Conservation (phyloP, 2,888 invertebrate genomes). For the Penaeus monodon region DNA sequence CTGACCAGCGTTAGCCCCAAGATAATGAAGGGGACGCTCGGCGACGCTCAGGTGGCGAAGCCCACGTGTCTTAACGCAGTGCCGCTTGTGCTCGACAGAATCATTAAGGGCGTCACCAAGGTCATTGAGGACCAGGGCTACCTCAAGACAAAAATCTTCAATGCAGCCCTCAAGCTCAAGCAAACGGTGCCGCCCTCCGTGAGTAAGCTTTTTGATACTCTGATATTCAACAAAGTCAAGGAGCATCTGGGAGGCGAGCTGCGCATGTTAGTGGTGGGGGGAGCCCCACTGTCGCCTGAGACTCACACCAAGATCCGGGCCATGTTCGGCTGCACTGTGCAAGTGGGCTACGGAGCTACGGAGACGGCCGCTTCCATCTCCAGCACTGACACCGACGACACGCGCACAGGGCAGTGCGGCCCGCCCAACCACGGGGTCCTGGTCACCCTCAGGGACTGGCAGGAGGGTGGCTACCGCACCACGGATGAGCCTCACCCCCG, state of each 20-base stretch:
- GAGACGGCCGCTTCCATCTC: conserved; percentile 94
- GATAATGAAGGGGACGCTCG: conserved; percentile 93
- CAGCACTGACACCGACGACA: conserved; percentile 73
- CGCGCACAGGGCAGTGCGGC: conserved; percentile 87
- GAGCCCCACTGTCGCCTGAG: conserved; percentile 94
- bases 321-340: conserved; percentile 89
- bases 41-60: conserved; percentile 89
- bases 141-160: conserved; percentile 86
- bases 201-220: conserved; percentile 68
- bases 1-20: conserved; percentile 89
- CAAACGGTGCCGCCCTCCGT: conserved; percentile 68
- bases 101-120: conserved; percentile 96
- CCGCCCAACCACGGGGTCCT: conserved; percentile 88
- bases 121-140: conserved; percentile 87
- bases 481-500: conserved; percentile 75
- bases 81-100: conserved; percentile 95
- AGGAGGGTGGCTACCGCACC: conserved; percentile 90
- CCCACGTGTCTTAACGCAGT: conserved; percentile 97
- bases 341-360: conserved; percentile 96
- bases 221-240: conserved; percentile 78
- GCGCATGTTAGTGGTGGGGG: conserved; percentile 90
- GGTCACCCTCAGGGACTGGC: conserved; percentile 90
- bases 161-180: conserved; percentile 68
- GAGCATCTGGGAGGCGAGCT: conserved; percentile 89
- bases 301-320: conserved; percentile 94